Base-by-base conservation (phyloP, 2,113 vertebrate species). In the Macquaria ambigua region DNA sequence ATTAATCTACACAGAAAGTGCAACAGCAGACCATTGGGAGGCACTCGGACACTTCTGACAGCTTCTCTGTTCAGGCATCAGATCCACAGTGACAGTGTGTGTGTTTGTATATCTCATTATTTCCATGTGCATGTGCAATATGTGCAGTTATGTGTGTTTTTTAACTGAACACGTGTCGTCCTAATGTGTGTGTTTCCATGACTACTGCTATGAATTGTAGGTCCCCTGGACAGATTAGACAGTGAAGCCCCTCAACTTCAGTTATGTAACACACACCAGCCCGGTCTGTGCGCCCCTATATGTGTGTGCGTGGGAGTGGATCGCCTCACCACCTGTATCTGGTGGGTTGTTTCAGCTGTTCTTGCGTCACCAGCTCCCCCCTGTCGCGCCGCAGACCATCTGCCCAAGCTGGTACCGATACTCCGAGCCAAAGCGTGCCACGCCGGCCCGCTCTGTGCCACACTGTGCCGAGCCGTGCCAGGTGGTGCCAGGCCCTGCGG, bases 281-380 rank as follows among this genome's bases (percentile, higher is more conserved):
- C 23, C 43, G 20, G 71, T 69, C 74, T 62, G 48, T 72, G 70
- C 25, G 48, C 66, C 52, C 56, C 63, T 71, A 43, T 61, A 61
- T 66, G 85, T 72, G 2, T 61, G 70, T 58, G 79, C 39, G 92
- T 68, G 88, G 64, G 83, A 73, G 74, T 76, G 83, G 58, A 83
- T 73, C 3, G 8, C 55, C 59, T 69, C 69, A 73, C 89, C 89
- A 91, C 89, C 90, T 91, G 92, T 84, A 77, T 80, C 25, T 84
- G 68, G 89, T 90, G 88, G 88, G 89, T 81, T 87, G 90, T 74
- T 79, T 93, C 91, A 90, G 90, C 92, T 92, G 90, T 85, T 87
- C 15, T 79, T 84, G 68, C 80, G 77, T 91, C 89, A 86, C 61
- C 67, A 16, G 56, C 79, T 37, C 79, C 78, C 77, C 82, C 84